Conservation (phyloP, 2,888 invertebrate species). For the Philaethria dido region DNA sequence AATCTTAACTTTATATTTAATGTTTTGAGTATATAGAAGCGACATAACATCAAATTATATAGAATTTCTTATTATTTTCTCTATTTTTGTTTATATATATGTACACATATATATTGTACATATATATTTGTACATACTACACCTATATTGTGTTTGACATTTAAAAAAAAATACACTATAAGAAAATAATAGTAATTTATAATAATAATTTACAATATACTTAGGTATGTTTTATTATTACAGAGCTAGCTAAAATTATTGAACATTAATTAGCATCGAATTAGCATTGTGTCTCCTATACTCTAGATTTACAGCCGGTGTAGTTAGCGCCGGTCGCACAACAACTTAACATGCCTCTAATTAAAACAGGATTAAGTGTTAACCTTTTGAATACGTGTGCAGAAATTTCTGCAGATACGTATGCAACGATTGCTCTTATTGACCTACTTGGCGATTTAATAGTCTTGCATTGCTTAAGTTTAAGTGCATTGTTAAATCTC, state of each 20-base stretch:
- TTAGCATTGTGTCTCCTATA: slow-evolving; percentile 19
- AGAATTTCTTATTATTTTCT: neutral
- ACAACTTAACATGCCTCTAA: neutral
- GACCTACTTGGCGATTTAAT: slow-evolving; percentile 42
- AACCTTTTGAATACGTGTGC: slow-evolving; percentile 17
- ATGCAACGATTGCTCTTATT: slow-evolving; percentile 7
- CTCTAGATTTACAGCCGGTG: neutral
- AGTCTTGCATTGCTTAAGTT: slow-evolving; percentile 34
- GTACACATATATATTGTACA: no score
- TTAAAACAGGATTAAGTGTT: slow-evolving; percentile 12
- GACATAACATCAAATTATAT: slow-evolving; percentile 26
- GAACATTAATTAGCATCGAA: slow-evolving; percentile 13
- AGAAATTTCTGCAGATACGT: slow-evolving; percentile 1
- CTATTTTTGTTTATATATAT: neutral
- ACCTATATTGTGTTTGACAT: no score
- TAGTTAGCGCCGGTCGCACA: neutral
- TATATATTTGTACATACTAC: no score
- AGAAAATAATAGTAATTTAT: neutral
- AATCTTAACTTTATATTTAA: slow-evolving; percentile 57
- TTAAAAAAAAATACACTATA: neutral
- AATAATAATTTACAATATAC: no score
- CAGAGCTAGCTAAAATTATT: neutral
- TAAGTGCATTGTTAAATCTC: slow-evolving; percentile 45
- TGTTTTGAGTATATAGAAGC: slow-evolving; percentile 32
- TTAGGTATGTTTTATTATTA: neutral